Percentiles rank a stretch among this genome's conserved stretches.
Evolutionary conservation across 2,113 vertebrate species (phyloP).

Genomic region (Cyphomyrus plagiostoma): DNA sequence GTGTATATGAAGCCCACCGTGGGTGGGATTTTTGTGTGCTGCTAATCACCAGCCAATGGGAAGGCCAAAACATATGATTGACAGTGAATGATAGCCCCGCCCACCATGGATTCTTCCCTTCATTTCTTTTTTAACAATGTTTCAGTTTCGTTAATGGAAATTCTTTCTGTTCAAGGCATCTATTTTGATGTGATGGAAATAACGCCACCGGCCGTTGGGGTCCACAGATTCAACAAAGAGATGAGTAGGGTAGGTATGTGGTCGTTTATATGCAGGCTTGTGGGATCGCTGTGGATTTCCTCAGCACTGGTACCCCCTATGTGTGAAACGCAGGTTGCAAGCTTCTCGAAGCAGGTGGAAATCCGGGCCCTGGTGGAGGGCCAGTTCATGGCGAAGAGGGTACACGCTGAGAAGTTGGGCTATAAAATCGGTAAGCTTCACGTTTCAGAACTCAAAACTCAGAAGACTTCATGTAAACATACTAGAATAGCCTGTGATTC

Average conservation of each 20-base stretch:
- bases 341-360: slow-evolving; percentile 66
- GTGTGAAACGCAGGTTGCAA: slow-evolving; percentile 60
- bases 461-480: not conserved
- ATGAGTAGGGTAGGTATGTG: slow-evolving; percentile 61
- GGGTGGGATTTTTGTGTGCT: not conserved
- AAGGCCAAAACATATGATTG: not conserved
- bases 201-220: slow-evolving; percentile 73
- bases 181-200: slow-evolving; percentile 94
- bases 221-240: slow-evolving; percentile 69
- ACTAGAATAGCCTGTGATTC: not conserved
- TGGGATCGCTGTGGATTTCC: not conserved
- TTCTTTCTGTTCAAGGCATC: slow-evolving; percentile 55
- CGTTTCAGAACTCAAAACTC: not conserved
- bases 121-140: not conserved
- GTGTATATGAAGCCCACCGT: not conserved
- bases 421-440: slow-evolving; percentile 75
- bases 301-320: slow-evolving; percentile 13
- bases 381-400: slow-evolving; percentile 88
- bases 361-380: slow-evolving; percentile 86
- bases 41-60: not conserved
- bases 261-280: not conserved
- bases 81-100: not conserved
- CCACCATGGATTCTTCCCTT: not conserved
- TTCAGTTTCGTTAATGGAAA: not conserved
- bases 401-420: slow-evolving; percentile 86